A percentile compares a stretch with the other conserved stretches of the same genome.
phyloP scores from a whole-genome alignment of 2,888 invertebrate genomes.

The Diaprepes abbreviatus region DNA sequence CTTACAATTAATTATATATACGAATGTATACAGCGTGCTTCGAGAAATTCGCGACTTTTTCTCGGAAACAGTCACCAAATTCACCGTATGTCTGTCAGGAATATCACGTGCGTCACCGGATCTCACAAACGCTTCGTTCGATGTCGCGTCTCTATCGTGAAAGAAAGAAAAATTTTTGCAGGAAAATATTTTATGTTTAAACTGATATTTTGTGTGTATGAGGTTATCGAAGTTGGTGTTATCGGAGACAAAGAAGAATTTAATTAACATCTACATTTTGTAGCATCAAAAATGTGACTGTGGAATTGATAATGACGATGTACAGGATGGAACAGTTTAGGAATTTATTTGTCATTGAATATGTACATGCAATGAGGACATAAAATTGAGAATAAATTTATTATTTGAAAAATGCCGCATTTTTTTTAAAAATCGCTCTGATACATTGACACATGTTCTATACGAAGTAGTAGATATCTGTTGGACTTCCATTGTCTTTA shows the following conservation, averaged over 20 bases:
- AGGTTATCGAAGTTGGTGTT: constrained; percentile 13
- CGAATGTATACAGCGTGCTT: constrained; percentile 1
- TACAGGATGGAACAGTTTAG: background rate
- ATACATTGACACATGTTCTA: no score
- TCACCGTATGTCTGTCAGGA: no score
- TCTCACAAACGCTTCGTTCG: background rate
- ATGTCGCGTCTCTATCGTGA: background rate
- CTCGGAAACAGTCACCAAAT: background rate
- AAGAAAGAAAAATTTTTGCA: constrained; percentile 7
- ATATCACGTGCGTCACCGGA: no score
- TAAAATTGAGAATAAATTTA: no score
- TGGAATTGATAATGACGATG: background rate
- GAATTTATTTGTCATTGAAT: no score
- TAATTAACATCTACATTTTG: constrained; percentile 2
- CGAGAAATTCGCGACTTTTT: background rate
- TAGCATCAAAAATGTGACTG: background rate
- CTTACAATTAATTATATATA: background rate
- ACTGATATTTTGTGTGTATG: constrained; percentile 6
- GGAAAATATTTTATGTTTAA: background rate
- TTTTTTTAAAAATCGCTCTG: no score
- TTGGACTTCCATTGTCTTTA: no score
- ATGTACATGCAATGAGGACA: no score
- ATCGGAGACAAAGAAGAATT: constrained; percentile 16
- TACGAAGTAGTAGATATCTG: no score
- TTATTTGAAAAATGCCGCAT: no score